phyloP scores from a whole-genome alignment of 2,113 vertebrate species.

The Petroica traversi region DNA sequence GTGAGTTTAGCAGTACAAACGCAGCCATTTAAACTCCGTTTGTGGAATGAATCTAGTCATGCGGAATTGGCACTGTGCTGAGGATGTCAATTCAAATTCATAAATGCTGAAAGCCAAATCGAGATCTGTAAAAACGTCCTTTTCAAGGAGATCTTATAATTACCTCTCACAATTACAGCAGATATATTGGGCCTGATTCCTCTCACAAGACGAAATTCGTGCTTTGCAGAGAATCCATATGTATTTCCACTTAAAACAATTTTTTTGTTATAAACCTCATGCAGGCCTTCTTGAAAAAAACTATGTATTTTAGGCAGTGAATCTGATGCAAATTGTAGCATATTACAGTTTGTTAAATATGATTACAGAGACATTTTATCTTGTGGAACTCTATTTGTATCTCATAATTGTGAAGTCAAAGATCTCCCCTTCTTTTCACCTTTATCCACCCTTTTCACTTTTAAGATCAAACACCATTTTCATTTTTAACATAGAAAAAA shows the following conservation, averaged over 20 bases:
- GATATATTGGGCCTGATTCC: not conserved
- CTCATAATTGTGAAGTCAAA: not conserved
- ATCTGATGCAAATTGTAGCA: not conserved
- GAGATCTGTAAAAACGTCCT: conserved; percentile 49
- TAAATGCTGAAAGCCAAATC: conserved; percentile 58
- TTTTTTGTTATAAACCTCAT: not conserved
- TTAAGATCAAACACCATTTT: not conserved
- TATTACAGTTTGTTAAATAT: conserved; percentile 22
- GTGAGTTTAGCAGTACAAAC: not conserved
- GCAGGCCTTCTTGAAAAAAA: not conserved
- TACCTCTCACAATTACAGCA: conserved; percentile 31
- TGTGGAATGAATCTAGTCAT: conserved; percentile 43
- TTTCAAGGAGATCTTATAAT: conserved; percentile 60
- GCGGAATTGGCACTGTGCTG: conserved; percentile 44
- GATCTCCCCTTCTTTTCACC: not conserved
- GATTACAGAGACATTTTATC: conserved; percentile 6
- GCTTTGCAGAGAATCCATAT: not conserved
- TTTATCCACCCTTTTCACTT: not conserved
- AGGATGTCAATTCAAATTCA: conserved; percentile 62
- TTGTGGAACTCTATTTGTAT: not conserved
- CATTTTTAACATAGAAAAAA: not conserved
- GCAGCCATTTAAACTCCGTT: not conserved
- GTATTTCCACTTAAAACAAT: not conserved
- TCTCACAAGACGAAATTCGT: not conserved
- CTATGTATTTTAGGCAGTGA: not conserved